phyloP scores from a whole-genome alignment of 2,888 invertebrate genomes.

The Eupithecia subumbrata region DNA sequence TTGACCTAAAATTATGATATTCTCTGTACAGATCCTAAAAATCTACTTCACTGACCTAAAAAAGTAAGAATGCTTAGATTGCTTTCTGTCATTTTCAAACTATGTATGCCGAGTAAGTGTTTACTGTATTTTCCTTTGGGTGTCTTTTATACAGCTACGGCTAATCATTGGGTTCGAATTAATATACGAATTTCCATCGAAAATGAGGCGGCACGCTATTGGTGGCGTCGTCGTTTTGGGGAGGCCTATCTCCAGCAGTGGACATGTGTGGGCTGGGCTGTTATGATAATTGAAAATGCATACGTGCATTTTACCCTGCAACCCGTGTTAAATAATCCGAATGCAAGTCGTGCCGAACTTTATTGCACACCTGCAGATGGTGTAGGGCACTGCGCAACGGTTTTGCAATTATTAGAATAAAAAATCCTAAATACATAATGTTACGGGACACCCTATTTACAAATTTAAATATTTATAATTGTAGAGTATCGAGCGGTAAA shows the following conservation, averaged over 20 bases:
- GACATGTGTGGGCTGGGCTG: background rate
- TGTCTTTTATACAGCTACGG: too few species aligned
- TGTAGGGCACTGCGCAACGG: background rate
- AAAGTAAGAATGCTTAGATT: too few species aligned
- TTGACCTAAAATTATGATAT: too few species aligned
- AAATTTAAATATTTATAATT: background rate
- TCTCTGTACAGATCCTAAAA: too few species aligned
- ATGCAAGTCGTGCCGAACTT: background rate
- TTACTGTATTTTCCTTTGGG: too few species aligned
- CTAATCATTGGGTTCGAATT: too few species aligned
- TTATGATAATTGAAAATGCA: background rate
- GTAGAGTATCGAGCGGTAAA: background rate
- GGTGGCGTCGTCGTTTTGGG: background rate
- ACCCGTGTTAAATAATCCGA: background rate
- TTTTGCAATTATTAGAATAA: background rate
- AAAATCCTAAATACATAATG: background rate
- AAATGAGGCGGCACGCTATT: background rate
- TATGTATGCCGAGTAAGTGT: too few species aligned
- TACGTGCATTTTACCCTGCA: background rate
- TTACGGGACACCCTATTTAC: background rate
- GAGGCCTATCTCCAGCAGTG: background rate
- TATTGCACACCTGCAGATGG: background rate
- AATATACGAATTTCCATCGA: too few species aligned
- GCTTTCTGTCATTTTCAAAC: too few species aligned
- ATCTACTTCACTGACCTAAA: too few species aligned